These are phyloP conservation scores for Callithrix jacchus DNA, from an alignment of 2,113 vertebrate genomes.

Conservation along the genomic window DNA sequence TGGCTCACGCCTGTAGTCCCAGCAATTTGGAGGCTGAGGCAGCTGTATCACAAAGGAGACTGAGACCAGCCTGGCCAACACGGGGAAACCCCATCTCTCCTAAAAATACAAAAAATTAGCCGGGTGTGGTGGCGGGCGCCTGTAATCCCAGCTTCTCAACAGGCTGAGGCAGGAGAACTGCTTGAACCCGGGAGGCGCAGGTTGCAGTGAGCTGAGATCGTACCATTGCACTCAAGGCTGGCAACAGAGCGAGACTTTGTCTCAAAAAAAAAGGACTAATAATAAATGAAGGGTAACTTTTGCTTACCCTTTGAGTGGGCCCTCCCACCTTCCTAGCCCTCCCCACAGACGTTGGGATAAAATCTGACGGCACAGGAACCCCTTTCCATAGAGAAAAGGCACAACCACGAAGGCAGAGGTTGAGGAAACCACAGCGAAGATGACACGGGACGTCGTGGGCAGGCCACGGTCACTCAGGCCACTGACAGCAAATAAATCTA, in stretches of 20 bases:
- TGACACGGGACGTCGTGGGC: not conserved
- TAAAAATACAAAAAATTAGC: too few relatives aligned
- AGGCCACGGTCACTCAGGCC: too few relatives aligned
- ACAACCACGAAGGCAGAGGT: not conserved
- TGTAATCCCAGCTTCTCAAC: too few relatives aligned
- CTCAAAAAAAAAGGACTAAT: not conserved
- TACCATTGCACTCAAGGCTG: too few relatives aligned
- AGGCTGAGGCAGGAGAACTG: too few relatives aligned
- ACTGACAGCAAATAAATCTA: not conserved
- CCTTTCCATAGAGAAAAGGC: not conserved
- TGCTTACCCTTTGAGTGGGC: fast-evolving
- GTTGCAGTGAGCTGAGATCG: fast-evolving
- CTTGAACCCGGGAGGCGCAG: fast-evolving
- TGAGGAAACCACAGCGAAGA: not conserved
- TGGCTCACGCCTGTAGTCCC: not conserved
- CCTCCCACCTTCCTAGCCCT: not conserved
- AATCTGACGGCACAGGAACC: not conserved
- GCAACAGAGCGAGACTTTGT: too few relatives aligned
- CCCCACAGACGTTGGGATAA: not conserved
- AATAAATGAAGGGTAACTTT: not conserved
- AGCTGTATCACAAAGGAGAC: not conserved
- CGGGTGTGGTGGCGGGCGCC: fast-evolving
- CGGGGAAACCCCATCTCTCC: too few relatives aligned
- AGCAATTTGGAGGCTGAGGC: not conserved
- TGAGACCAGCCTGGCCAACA: too few relatives aligned